Conservation (phyloP, 1,140 invertebrate species). For the Sarcophaga bullata region DNA sequence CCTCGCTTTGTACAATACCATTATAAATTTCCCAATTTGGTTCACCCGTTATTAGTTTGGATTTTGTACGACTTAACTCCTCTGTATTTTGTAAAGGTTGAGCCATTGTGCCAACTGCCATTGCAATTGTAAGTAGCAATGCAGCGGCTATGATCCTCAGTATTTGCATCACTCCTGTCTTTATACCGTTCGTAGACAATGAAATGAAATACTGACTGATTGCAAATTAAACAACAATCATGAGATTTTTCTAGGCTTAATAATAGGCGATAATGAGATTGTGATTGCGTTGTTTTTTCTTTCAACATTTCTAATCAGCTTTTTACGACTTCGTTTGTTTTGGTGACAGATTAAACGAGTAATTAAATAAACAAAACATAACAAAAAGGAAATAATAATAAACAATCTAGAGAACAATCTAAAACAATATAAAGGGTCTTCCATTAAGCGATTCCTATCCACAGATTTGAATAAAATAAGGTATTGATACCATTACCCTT, state of each 20-base stretch:
- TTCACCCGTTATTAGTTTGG: background rate
- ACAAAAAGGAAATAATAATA: too few relatives aligned
- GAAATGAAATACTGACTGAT: background rate
- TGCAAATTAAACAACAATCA: background rate
- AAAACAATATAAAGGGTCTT: too few relatives aligned
- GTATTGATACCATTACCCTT: too few relatives aligned
- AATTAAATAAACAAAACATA: too few relatives aligned
- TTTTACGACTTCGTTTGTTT: too few relatives aligned
- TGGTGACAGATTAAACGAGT: too few relatives aligned
- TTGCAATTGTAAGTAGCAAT: background rate
- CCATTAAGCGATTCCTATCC: too few relatives aligned
- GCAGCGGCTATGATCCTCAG: background rate
- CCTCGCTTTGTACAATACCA: background rate
- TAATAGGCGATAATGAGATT: background rate
- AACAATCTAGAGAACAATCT: too few relatives aligned
- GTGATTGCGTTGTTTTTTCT: too few relatives aligned
- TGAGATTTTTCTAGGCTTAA: background rate
- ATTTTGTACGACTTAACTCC: background rate
- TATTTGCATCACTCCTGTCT: background rate
- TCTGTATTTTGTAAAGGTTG: background rate
- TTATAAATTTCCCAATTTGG: background rate
- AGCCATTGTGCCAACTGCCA: background rate
- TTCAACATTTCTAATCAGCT: too few relatives aligned
- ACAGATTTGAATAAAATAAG: too few relatives aligned
- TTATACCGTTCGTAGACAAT: background rate